Percentiles rank a stretch among this genome's conserved stretches.
phyloP scores from a whole-genome alignment of 2,888 invertebrate species.

The Spicauda simplicius region DNA sequence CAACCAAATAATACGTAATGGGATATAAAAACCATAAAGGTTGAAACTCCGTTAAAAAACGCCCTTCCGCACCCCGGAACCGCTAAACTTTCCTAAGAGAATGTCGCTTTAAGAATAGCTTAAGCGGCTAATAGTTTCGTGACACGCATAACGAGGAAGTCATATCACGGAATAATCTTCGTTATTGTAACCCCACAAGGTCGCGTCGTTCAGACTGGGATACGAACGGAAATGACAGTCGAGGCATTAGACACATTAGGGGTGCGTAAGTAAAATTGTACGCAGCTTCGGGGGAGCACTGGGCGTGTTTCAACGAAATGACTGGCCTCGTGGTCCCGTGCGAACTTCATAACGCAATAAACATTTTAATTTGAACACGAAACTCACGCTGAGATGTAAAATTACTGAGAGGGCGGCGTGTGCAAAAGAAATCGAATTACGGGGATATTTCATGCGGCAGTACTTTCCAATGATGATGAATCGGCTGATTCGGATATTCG shows the following conservation, averaged over 20 bases:
- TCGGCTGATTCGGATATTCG: slow-evolving; percentile 36
- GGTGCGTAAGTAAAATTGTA: slow-evolving; percentile 65
- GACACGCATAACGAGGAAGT: slow-evolving; percentile 77
- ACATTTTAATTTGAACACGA: slow-evolving; percentile 84
- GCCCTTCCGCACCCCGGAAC: slow-evolving; percentile 69
- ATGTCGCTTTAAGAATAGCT: slow-evolving; percentile 75
- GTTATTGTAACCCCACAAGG: slow-evolving; percentile 56
- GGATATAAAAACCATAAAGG: slow-evolving; percentile 69
- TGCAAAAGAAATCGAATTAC: slow-evolving; percentile 74
- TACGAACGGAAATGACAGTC: slow-evolving; percentile 71
- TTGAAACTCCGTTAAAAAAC: slow-evolving; percentile 63
- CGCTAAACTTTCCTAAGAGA: slow-evolving; percentile 64
- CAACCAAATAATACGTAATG: slow-evolving; percentile 75
- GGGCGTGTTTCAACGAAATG: slow-evolving; percentile 80
- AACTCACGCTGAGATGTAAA: slow-evolving; percentile 82
- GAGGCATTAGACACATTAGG: slow-evolving; percentile 68
- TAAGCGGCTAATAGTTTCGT: slow-evolving; percentile 84
- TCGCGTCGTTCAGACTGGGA: slow-evolving; percentile 42
- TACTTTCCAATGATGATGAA: slow-evolving; percentile 39
- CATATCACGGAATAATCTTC: slow-evolving; percentile 51
- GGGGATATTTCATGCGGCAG: slow-evolving; percentile 62
- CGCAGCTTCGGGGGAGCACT: slow-evolving; percentile 46
- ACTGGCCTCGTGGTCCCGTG: slow-evolving; percentile 71
- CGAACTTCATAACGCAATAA: slow-evolving; percentile 81
- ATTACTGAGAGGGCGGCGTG: slow-evolving; percentile 74